Evolutionary conservation across 2,113 vertebrate genomes (phyloP).

Genomic region (Pomatorhinus ruficollis): DNA sequence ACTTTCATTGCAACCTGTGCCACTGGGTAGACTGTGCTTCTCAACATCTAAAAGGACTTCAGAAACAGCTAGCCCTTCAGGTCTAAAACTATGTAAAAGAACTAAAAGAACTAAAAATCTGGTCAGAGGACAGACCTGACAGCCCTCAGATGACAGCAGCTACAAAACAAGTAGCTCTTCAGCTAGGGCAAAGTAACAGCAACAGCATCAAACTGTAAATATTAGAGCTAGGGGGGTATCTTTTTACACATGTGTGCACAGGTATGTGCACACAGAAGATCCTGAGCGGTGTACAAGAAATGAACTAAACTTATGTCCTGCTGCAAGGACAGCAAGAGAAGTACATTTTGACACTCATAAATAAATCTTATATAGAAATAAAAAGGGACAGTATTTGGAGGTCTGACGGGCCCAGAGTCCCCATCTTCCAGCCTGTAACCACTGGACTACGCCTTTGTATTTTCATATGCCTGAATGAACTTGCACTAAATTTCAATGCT

Average conservation of each 20-base stretch:
- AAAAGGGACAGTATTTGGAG: neutral
- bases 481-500: neutral
- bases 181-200: neutral
- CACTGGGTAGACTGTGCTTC: neutral
- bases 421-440: neutral
- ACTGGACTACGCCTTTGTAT: neutral
- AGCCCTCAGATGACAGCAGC: neutral
- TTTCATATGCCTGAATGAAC: neutral
- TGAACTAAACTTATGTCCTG: neutral
- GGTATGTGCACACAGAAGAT: fast-evolving
- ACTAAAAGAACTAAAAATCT: neutral
- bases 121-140: neutral
- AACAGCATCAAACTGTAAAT: neutral
- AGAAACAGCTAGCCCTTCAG: neutral
- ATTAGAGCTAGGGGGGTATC: neutral
- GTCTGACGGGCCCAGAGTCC: neutral
- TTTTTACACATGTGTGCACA: fast-evolving
- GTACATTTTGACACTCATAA: neutral
- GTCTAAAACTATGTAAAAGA: neutral
- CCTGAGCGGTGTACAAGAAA: neutral
- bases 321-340: neutral
- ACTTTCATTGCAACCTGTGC: neutral
- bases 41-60: neutral
- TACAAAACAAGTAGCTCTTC: neutral
- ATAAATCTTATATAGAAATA: neutral